phyloP scores from a whole-genome alignment of 2,113 vertebrate species.

The Periophthalmodon schlosseri region DNA sequence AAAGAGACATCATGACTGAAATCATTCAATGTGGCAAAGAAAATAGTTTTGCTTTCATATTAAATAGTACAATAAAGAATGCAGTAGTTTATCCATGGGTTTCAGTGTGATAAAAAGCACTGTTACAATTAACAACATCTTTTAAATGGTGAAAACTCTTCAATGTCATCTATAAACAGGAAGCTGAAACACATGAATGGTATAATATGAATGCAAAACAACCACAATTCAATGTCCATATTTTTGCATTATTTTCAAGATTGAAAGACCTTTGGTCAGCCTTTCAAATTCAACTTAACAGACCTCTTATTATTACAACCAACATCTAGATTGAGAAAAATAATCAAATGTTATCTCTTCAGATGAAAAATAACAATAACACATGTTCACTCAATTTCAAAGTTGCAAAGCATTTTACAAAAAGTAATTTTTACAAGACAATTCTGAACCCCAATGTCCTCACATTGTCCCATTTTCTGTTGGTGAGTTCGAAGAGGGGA shows the following conservation, averaged over 20 bases:
- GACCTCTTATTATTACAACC: neutral
- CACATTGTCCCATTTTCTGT: conserved; percentile 50
- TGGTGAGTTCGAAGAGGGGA: conserved; percentile 25
- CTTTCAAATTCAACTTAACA: neutral
- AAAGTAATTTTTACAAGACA: neutral
- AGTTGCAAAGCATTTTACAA: neutral
- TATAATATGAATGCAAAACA: neutral
- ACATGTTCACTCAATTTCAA: neutral
- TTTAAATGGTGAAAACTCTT: no score
- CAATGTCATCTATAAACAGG: no score
- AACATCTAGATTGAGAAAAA: neutral
- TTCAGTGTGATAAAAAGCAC: no score
- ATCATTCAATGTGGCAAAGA: no score
- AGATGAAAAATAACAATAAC: neutral
- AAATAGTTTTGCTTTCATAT: no score
- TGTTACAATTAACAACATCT: no score
- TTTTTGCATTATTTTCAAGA: neutral
- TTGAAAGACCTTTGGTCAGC: neutral
- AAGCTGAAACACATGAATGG: no score
- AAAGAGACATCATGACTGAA: no score
- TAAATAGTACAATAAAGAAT: no score
- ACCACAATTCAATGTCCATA: neutral
- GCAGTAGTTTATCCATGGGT: no score
- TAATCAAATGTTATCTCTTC: neutral
- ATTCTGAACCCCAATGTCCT: conserved; percentile 1